phyloP scores from a whole-genome alignment of 2,888 invertebrate genomes.

The Amiota communis region DNA sequence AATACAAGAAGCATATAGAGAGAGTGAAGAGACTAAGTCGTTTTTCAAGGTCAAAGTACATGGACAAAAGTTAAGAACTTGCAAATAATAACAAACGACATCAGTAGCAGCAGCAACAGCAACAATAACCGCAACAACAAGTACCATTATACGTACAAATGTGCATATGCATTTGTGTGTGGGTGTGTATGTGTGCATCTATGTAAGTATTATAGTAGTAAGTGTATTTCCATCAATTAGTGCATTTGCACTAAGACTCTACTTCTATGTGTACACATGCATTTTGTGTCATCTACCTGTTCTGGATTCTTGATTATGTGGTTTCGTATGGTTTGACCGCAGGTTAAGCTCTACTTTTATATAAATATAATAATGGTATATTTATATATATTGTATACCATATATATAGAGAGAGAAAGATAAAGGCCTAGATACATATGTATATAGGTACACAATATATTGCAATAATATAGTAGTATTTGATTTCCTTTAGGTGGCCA shows the following conservation, averaged over 20 bases:
- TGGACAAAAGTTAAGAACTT: constrained; percentile 18
- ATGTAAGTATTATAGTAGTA: not conserved
- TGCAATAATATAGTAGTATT: not conserved
- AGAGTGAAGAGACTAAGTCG: too few relatives aligned
- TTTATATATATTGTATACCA: constrained; percentile 15
- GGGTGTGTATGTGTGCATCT: not conserved
- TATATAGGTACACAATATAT: not conserved
- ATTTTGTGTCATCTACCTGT: too few relatives aligned
- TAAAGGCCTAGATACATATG: not conserved
- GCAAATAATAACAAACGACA: constrained; percentile 21
- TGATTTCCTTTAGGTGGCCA: not conserved
- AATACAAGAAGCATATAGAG: constrained; percentile 11
- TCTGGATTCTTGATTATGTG: too few relatives aligned
- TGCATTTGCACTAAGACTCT: not conserved
- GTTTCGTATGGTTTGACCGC: too few relatives aligned
- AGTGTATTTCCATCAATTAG: not conserved
- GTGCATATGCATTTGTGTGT: not conserved
- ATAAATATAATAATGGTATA: constrained; percentile 11
- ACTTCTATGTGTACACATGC: too few relatives aligned
- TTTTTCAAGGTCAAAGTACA: constrained; percentile 52
- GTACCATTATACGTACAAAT: constrained; percentile 7
- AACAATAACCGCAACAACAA: constrained; percentile 17
- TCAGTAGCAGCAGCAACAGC: not conserved
- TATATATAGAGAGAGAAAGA: constrained; percentile 2
- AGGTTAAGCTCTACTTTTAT: constrained; percentile 19